Evolutionary conservation across 2,113 vertebrate species (phyloP).

Genomic region (Callospermophilus lateralis): DNA sequence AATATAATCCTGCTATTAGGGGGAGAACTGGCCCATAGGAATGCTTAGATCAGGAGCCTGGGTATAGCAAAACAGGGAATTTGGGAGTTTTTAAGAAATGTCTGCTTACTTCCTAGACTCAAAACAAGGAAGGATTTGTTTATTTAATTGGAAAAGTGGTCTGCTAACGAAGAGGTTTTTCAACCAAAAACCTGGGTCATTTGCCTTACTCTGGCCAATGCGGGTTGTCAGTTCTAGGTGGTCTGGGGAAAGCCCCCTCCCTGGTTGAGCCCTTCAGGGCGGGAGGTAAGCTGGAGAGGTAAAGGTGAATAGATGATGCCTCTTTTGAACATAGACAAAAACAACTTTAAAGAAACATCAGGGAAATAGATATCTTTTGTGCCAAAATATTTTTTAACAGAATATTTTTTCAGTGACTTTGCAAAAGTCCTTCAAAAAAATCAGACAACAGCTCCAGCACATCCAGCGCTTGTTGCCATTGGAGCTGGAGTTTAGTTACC

Average conservation of each 20-base stretch:
- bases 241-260: conserved; percentile 13
- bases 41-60: conserved; percentile 74
- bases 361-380: conserved; percentile 10
- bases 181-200: neutral
- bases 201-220: neutral
- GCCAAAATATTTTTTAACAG: neutral
- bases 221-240: neutral
- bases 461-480: neutral
- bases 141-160: conserved; percentile 6
- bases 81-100: conserved; percentile 77
- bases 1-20: conserved; percentile 81
- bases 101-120: conserved; percentile 82
- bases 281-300: neutral
- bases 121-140: conserved; percentile 81
- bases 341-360: neutral
- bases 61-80: conserved; percentile 70
- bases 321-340: neutral
- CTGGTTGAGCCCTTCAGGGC: neutral
- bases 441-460: rapidly evolving
- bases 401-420: conserved; percentile 46
- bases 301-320: neutral
- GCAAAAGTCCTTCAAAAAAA: conserved; percentile 10
- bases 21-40: conserved; percentile 67
- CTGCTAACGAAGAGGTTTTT: neutral
- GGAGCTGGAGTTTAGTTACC: neutral